Base-by-base conservation (phyloP, 2,113 vertebrate species). In the Beaufortia kweichowensis region DNA sequence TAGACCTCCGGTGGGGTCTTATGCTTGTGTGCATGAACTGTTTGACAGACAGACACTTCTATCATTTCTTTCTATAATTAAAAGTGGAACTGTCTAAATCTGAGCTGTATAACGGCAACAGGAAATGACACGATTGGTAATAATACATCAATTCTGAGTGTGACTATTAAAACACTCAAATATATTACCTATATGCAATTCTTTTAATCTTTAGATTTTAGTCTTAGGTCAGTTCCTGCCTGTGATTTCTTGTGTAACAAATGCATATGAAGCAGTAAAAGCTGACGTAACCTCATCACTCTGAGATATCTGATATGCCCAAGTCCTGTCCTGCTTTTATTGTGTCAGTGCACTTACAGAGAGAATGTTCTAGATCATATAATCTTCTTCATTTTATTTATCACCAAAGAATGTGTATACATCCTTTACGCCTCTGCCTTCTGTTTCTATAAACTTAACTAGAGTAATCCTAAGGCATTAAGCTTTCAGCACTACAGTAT, bases 381-480 rank as follows among this genome's bases (percentile, higher is more conserved):
- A n/a, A 62, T 69, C 24, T 77, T 29, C 14, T 70, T 39, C 60
- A 59, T 41, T 53, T 53, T 8, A 53, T 53, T n/a, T 57, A 39
- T 59, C 19, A 71, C 12, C 41, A 59, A 41, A 41, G 31, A n/a
- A 69, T 24, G 5, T 24, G 39, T 19, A 23, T 68, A n/a, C 21
- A 33, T 24, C 75, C 19, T 21, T 67, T 43, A 68, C 61, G 41
- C 56, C 28, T 17, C 53, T 57, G 33, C 11, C 63, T 61, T 50
- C 39, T 33, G 41, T 60, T 26, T 29, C 28, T 63, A 33, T 55
- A 68, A 55, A 77, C 41, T 39, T 33, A 61, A 60, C 19, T 4
- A 41, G 50, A 76, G n/a, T 76, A 66, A 76, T 67, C 48, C 53
- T 41, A 28, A 68, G 11, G 19, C 26, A 17, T 70, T 31, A 70